Evolutionary conservation across 2,888 invertebrate species (phyloP).

Genomic region (Abscondita cerata): DNA sequence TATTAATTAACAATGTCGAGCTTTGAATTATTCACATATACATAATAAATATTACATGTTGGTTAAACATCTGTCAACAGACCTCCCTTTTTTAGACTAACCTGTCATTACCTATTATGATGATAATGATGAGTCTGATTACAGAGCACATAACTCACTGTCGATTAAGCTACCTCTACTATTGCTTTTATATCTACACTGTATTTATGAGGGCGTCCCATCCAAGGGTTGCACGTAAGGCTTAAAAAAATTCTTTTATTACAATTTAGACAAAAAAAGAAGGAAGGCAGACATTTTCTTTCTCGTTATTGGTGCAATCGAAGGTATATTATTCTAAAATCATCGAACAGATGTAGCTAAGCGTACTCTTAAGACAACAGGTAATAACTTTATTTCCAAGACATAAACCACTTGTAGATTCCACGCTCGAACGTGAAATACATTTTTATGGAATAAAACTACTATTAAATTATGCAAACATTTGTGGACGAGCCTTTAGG

Average conservation of each 20-base stretch:
- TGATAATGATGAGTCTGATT: constrained; percentile 53
- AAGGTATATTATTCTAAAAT: constrained; percentile 19
- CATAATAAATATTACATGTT: constrained; percentile 44
- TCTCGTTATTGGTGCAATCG: constrained; percentile 29
- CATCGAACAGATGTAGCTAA: neutral
- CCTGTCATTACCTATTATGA: constrained; percentile 57
- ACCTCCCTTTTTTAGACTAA: constrained; percentile 55
- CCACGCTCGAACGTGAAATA: neutral
- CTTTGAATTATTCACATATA: constrained; percentile 5
- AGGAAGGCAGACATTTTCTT: constrained; percentile 25
- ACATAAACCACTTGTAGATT: too few relatives aligned
- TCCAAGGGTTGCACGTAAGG: constrained; percentile 44
- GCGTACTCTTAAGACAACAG: neutral
- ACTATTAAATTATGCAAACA: constrained; percentile 21
- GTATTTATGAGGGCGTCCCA: constrained; percentile 46
- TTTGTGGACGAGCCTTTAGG: constrained; percentile 46
- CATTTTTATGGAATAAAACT: neutral
- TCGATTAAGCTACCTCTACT: constrained; percentile 37
- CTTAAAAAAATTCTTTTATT: constrained; percentile 29
- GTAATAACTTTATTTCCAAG: neutral
- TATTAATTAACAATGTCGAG: too few relatives aligned
- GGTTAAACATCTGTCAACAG: constrained; percentile 60
- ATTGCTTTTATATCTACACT: constrained; percentile 47
- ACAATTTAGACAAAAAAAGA: constrained; percentile 22
- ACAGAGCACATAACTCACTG: constrained; percentile 40